Conservation (phyloP, 2,797 vertebrate genomes). For the Pipistrellus kuhlii region DNA sequence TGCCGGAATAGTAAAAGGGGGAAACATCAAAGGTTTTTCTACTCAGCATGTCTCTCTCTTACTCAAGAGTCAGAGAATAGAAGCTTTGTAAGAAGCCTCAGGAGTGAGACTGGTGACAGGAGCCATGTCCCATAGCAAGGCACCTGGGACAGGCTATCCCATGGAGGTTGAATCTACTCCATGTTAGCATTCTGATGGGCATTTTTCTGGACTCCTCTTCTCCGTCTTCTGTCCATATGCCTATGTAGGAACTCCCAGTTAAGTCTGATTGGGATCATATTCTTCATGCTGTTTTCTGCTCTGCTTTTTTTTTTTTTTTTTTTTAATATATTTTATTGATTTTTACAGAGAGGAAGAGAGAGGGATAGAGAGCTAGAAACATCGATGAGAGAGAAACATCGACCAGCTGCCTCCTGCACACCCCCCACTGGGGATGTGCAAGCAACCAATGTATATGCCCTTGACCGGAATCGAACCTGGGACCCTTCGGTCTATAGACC, state of each 20-base stretch:
- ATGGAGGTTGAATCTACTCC: background rate
- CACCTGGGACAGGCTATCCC: too few species aligned
- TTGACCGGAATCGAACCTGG: too few species aligned
- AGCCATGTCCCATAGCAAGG: background rate
- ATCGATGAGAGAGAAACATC: too few species aligned
- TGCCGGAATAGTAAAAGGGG: background rate
- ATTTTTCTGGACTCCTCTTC: background rate
- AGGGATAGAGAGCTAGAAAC: too few species aligned
- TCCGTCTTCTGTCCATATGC: background rate
- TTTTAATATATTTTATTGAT: too few species aligned
- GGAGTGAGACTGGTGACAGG: background rate
- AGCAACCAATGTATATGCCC: too few species aligned
- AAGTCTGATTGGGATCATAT: background rate
- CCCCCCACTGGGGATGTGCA: too few species aligned
- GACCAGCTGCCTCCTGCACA: too few species aligned
- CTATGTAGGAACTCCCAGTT: background rate
- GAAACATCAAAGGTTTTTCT: background rate
- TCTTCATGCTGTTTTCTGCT: background rate
- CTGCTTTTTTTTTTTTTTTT: background rate
- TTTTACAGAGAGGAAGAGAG: too few species aligned
- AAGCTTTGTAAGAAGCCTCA: background rate
- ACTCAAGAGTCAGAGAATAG: background rate
- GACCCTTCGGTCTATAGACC: too few species aligned
- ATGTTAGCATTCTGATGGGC: background rate
- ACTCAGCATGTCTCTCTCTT: background rate